Conservation (phyloP, 1,140 invertebrate species). For the Pogonomyrmex californicus region DNA sequence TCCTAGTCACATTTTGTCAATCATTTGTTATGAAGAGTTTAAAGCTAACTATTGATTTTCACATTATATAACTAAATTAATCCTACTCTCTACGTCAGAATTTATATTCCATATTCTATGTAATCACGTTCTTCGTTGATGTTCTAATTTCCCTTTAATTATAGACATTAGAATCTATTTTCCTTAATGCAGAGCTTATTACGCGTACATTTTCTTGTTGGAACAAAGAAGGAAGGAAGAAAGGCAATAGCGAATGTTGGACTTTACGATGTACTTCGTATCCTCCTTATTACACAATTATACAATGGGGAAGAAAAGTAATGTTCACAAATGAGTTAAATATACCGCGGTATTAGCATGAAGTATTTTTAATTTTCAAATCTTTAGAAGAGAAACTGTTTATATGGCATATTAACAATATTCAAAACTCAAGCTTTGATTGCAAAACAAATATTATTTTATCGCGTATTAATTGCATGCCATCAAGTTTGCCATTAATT, state of each 20-base stretch:
- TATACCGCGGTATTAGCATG: slow-evolving; percentile 34
- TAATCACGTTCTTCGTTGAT: neutral
- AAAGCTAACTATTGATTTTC: slow-evolving; percentile 29
- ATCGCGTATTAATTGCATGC: slow-evolving; percentile 3
- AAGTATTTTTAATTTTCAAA: slow-evolving; percentile 42
- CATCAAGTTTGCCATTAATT: slow-evolving; percentile 26
- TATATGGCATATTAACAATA: neutral
- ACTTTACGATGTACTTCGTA: slow-evolving; percentile 40
- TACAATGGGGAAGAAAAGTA: slow-evolving; percentile 7
- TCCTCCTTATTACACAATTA: slow-evolving; percentile 47
- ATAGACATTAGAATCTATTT: slow-evolving; percentile 53
- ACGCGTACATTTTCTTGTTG: slow-evolving; percentile 29
- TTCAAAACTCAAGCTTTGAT: neutral
- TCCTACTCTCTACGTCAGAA: neutral
- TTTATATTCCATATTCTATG: slow-evolving; percentile 26
- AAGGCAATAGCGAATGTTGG: slow-evolving; percentile 20
- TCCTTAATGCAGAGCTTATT: slow-evolving; percentile 27
- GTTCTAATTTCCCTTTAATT: slow-evolving; percentile 54
- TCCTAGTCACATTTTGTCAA: neutral
- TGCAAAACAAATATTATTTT: slow-evolving; percentile 13
- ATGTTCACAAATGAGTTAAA: slow-evolving; percentile 51
- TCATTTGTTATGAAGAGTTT: neutral
- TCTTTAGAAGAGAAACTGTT: neutral
- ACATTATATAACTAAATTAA: neutral
- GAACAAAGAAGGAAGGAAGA: slow-evolving; percentile 30